phyloP scores from a whole-genome alignment of 2,113 vertebrate species.

The Rallus limicola region DNA sequence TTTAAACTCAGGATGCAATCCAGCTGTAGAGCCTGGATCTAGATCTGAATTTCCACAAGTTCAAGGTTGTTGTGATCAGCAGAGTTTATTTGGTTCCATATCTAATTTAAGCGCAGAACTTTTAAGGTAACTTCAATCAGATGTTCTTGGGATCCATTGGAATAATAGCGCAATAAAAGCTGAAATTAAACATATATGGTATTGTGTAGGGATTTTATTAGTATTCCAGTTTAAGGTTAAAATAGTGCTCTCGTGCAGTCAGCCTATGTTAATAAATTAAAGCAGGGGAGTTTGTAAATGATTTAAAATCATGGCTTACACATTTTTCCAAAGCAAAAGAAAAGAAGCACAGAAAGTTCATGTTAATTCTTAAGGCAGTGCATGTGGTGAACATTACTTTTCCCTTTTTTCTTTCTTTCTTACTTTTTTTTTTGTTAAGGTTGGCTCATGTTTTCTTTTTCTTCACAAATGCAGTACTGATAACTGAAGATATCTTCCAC shows the following conservation, averaged over 20 bases:
- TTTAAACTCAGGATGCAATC: background rate
- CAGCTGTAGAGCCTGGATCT: constrained; percentile 51
- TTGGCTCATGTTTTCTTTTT: constrained; percentile 3
- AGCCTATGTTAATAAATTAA: constrained; percentile 11
- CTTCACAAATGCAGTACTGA: background rate
- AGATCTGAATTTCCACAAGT: constrained; percentile 31
- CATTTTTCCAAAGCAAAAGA: constrained; percentile 41
- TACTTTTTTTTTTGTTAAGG: background rate
- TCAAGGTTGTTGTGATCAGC: constrained; percentile 28
- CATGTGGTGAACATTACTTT: constrained; percentile 49
- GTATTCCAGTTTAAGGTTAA: constrained; percentile 27
- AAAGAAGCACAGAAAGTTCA: constrained; percentile 32
- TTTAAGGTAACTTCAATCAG: constrained; percentile 68
- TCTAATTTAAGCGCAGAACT: constrained; percentile 49
- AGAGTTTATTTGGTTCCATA: constrained; percentile 16
- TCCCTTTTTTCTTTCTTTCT: background rate
- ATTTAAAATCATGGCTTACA: constrained; percentile 32
- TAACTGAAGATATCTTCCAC: background rate
- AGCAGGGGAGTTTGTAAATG: constrained; percentile 4
- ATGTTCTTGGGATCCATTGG: constrained; percentile 58
- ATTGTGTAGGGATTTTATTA: constrained; percentile 35
- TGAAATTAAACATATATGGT: constrained; percentile 62
- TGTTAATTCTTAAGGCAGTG: constrained; percentile 38
- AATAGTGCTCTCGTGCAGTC: constrained; percentile 12
- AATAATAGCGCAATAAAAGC: constrained; percentile 50